A percentile compares a stretch with the other conserved stretches of the same genome.
Conservation (phyloP, 2,888 invertebrate genomes). For the Silvanus unidentatus region DNA sequence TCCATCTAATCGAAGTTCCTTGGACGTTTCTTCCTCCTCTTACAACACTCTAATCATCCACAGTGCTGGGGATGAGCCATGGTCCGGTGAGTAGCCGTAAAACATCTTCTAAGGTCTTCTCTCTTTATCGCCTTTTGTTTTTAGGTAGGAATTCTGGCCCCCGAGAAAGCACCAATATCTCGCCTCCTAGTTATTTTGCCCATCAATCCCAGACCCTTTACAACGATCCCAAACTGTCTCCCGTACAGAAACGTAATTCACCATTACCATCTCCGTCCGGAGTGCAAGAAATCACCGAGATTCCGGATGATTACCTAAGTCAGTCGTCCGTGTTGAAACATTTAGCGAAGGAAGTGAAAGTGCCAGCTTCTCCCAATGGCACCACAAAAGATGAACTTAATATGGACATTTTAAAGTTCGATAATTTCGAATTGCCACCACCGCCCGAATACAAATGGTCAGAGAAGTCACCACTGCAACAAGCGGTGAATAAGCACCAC, state of each 20-base stretch:
- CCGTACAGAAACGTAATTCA: slow-evolving; percentile 37
- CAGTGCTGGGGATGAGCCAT: slow-evolving; percentile 65
- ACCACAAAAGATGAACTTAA: slow-evolving; percentile 21
- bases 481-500: slow-evolving; percentile 30
- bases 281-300: slow-evolving; percentile 71
- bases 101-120: slow-evolving; percentile 19
- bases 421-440: slow-evolving; percentile 33
- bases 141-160: slow-evolving; percentile 43
- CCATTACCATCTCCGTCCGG: slow-evolving; percentile 42
- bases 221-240: slow-evolving; percentile 38
- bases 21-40: slow-evolving; percentile 71
- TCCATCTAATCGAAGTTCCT: slow-evolving; percentile 59
- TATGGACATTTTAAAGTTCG: slow-evolving; percentile 3
- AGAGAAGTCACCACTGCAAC: slow-evolving; percentile 38
- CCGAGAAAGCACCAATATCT: slow-evolving; percentile 35
- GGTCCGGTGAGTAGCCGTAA: slow-evolving; percentile 50
- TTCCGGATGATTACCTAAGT: slow-evolving; percentile 77
- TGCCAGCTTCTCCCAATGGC: slow-evolving; percentile 35
- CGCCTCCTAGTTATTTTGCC: slow-evolving; percentile 32
- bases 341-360: slow-evolving; percentile 70
- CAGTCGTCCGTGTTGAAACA: slow-evolving; percentile 80
- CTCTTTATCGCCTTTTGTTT: neutral
- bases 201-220: slow-evolving; percentile 33
- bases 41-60: slow-evolving; percentile 82
- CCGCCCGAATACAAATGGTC: slow-evolving; percentile 45